These are phyloP conservation scores for Podilymbus podiceps DNA, from an alignment of 2,113 vertebrate genomes.

Conservation along the genomic window DNA sequence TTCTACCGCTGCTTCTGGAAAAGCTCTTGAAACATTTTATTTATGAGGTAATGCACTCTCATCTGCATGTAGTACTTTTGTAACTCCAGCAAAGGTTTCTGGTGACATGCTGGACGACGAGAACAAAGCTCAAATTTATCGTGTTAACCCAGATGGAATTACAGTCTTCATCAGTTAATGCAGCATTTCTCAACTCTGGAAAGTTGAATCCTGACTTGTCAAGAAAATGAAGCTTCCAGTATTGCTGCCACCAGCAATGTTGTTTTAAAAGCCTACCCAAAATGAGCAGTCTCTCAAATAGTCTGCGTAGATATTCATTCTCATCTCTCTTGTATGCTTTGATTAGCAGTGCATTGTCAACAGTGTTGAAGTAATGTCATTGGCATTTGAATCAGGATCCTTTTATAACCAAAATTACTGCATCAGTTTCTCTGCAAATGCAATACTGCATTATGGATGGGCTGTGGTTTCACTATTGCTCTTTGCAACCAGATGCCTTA, in stretches of 20 bases:
- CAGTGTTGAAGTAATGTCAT: background rate
- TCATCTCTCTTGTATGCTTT: background rate
- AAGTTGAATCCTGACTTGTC: conserved; percentile 14
- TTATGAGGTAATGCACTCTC: background rate
- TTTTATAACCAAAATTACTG: background rate
- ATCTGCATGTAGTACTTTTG: background rate
- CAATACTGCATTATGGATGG: background rate
- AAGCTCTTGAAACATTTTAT: conserved; percentile 5
- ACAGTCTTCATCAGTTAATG: conserved; percentile 50
- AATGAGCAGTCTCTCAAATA: background rate
- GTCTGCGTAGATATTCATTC: background rate
- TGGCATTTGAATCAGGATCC: conserved; percentile 2
- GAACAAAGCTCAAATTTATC: conserved; percentile 13
- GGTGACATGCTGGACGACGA: background rate
- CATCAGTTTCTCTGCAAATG: conserved; percentile 3
- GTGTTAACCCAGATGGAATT: conserved; percentile 18
- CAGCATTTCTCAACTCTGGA: background rate
- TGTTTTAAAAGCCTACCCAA: background rate
- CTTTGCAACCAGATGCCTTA: background rate
- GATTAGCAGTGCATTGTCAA: background rate
- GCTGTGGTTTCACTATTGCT: background rate
- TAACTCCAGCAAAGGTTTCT: conserved; percentile 22
- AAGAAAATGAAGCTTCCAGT: background rate
- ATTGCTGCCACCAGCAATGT: background rate
- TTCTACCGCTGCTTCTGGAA: background rate